Conservation (phyloP, 2,888 invertebrate species). For the Meteorus cinctellus region DNA sequence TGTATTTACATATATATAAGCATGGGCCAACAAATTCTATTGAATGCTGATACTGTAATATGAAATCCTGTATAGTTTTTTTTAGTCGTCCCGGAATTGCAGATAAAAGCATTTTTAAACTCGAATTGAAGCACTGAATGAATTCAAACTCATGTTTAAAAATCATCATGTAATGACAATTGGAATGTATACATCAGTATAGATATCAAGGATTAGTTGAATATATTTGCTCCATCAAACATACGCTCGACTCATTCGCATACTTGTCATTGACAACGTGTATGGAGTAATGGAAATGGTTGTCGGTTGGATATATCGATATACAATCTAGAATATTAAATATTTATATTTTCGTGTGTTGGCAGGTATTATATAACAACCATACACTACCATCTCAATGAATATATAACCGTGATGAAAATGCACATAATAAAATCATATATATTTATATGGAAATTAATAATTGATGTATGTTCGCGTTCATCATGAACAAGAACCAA, state of each 20-base stretch:
- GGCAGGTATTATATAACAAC: not conserved
- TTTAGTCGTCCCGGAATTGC: not conserved
- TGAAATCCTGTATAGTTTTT: not conserved
- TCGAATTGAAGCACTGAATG: not conserved
- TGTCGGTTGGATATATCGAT: slow-evolving; percentile 24
- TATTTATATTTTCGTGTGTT: slow-evolving; percentile 15
- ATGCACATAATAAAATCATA: slow-evolving; percentile 3
- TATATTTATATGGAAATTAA: not conserved
- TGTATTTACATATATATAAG: slow-evolving; percentile 11
- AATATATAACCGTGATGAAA: not conserved
- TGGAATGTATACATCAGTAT: not conserved
- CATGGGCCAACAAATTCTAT: not conserved
- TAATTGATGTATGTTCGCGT: not conserved
- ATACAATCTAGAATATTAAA: slow-evolving; percentile 17
- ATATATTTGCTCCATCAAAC: not conserved
- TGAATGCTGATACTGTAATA: not conserved
- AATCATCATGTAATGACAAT: not conserved
- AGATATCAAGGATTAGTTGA: not conserved
- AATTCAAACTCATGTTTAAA: slow-evolving; percentile 23
- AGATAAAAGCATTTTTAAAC: slow-evolving; percentile 22
- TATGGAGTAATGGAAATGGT: slow-evolving; percentile 7
- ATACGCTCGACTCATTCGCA: not conserved
- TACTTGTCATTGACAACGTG: slow-evolving; percentile 21
- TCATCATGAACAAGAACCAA: not conserved
- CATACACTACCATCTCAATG: not conserved